Base-by-base conservation (phyloP, 1,140 invertebrate genomes). In the Anadara kagoshimensis region DNA sequence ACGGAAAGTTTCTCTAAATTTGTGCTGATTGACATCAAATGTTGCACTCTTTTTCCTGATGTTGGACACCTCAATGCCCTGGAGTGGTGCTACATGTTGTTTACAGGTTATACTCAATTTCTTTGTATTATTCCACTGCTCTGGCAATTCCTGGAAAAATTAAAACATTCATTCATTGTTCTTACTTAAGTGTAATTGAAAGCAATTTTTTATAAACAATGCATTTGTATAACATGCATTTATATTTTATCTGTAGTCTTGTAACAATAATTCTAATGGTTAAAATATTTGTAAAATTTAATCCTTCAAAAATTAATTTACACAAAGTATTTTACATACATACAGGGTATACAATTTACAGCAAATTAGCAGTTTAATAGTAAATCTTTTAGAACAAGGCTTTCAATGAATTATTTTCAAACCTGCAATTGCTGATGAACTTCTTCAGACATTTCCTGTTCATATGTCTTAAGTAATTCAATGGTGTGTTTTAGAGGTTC, bases 111-210 rank as follows among this genome's bases (percentile, higher is more conserved):
- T 87, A 14, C 96, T 95, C 63, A 98, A 92, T 89, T 98, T 98
- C 90, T 98, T 98, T 2, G 95, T 97, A 75, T 96, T 95, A 64
- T 93, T 93, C 97, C 97, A 99, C 87, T 97, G 95, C 85, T 98
- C 96, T 22, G 97, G 97, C 71, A 98, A 88, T 90, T 98, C 96
- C 93, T 97, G 90, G 49, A 20, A 56, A 53, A 18, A 22, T 4
- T n/a, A n/a, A 26, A 0, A 20, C 1, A 51, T 0, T 20, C 0
- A 51, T 20, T 51, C 18, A 16, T 20, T 0, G 5, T 1, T 18
- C 18, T 51, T 36, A 3, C 2, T 36, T 2, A 36, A 36, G 29
- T 36, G 29, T 36, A 36, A 36, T 36, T 7, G n/a, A 36, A 36
- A 36, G 29, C 29, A 36, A 36, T 36, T 36, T 36, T n/a, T n/a